Percentiles rank a stretch among this genome's conserved stretches.
phyloP scores from a whole-genome alignment of 2,888 invertebrate species.

The Apodemia duryi region DNA sequence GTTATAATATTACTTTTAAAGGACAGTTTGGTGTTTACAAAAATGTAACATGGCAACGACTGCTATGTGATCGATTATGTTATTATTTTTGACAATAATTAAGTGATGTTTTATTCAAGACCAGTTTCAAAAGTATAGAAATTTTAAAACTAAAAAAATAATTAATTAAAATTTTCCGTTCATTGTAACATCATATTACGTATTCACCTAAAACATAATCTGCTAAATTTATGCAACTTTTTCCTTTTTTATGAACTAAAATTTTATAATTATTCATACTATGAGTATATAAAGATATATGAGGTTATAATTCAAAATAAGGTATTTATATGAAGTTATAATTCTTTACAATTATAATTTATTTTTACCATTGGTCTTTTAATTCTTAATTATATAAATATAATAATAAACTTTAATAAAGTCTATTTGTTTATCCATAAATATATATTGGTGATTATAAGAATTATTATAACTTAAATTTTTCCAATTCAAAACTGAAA shows the following conservation, averaged over 20 bases:
- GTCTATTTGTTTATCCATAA: no score
- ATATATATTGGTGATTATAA: neutral
- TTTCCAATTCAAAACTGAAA: no score
- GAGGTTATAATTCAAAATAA: no score
- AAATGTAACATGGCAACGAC: conserved; percentile 67
- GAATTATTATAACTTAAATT: no score
- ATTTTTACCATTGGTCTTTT: no score
- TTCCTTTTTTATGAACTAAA: neutral
- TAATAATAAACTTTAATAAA: no score
- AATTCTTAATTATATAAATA: no score
- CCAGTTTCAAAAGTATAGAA: neutral
- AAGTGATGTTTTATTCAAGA: conserved; percentile 11
- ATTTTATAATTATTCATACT: neutral
- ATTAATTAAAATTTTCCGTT: neutral
- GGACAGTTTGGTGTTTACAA: conserved; percentile 66
- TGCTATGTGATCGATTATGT: conserved; percentile 34
- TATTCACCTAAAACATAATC: neutral
- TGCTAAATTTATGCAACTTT: neutral
- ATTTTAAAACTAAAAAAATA: no score
- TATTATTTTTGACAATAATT: conserved; percentile 23
- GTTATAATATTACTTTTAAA: conserved; percentile 21
- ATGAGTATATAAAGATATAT: neutral
- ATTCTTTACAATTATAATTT: no score
- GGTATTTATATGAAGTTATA: no score
- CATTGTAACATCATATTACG: neutral